These are phyloP conservation scores for Turnix velox DNA, from an alignment of 2,113 vertebrate species.

Conservation along the genomic window DNA sequence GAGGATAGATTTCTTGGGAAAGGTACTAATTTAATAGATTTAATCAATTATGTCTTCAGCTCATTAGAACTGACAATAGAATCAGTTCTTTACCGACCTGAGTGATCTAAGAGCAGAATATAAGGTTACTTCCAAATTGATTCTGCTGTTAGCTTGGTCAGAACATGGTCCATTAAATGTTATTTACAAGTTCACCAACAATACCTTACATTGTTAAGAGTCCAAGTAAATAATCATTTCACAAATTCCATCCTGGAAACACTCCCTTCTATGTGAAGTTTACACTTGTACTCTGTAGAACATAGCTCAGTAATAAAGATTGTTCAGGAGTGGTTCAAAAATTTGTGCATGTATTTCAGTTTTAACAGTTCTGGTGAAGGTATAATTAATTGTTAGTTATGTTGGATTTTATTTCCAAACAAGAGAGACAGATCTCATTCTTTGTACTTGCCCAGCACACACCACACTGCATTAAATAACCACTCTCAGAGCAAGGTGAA, in stretches of 20 bases:
- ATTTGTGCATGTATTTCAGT: not conserved
- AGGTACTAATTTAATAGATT: not conserved
- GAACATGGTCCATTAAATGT: not conserved
- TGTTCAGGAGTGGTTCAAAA: not conserved
- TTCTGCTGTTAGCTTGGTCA: not conserved
- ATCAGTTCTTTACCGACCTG: not conserved
- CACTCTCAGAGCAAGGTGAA: not conserved
- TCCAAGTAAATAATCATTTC: not conserved
- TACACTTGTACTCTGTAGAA: not conserved
- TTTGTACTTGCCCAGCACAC: not conserved
- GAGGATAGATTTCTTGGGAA: not conserved
- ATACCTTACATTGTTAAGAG: not conserved
- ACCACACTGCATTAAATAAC: not conserved
- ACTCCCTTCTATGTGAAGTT: not conserved
- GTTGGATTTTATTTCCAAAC: not conserved
- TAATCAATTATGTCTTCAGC: not conserved
- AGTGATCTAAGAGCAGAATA: not conserved
- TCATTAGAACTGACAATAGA: not conserved
- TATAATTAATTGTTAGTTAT: not conserved
- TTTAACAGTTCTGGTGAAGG: not conserved
- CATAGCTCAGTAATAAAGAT: accelerated
- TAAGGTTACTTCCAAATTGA: not conserved
- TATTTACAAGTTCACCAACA: not conserved
- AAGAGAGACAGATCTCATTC: not conserved
- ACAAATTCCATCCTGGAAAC: not conserved